A percentile compares a stretch with the other conserved stretches of the same genome.
Conservation (phyloP, 23 tunicate genomes). For the Ascidia mentula region DNA sequence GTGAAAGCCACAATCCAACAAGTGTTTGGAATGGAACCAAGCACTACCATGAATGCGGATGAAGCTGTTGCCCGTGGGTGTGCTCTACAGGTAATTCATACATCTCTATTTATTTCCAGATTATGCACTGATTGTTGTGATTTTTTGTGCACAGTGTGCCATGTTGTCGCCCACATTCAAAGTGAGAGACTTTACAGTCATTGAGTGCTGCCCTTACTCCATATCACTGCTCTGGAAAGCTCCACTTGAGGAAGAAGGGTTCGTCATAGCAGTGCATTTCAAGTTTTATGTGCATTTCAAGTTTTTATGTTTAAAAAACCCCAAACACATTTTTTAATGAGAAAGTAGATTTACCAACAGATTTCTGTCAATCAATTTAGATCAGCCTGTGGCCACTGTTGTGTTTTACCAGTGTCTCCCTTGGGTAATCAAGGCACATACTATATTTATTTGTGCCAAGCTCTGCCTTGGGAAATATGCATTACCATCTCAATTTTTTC, state of each 20-base stretch:
- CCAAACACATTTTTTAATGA: neutral
- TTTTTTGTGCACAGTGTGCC: slow-evolving; percentile 74
- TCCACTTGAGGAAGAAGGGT: slow-evolving; percentile 66
- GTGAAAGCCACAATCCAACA: slow-evolving; percentile 63
- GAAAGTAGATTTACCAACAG: neutral
- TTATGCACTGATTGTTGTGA: neutral
- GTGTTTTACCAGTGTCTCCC: neutral
- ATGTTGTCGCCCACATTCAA: slow-evolving; percentile 98
- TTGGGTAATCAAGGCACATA: neutral
- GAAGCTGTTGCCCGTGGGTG: slow-evolving; percentile 92
- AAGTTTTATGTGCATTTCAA: neutral
- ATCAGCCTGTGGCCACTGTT: neutral
- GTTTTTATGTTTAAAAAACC: neutral
- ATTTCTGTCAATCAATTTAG: neutral
- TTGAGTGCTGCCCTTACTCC: slow-evolving; percentile 88
- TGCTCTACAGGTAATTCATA: slow-evolving; percentile 67
- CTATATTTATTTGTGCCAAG: neutral
- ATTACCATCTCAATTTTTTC: too few species aligned
- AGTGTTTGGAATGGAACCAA: slow-evolving; percentile 79
- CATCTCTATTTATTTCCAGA: neutral
- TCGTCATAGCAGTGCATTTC: neutral
- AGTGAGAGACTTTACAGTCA: slow-evolving; percentile 93
- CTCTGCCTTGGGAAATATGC: too few species aligned
- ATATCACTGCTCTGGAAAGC: slow-evolving; percentile 70
- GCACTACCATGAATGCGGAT: slow-evolving; percentile 94